phyloP scores from a whole-genome alignment of 2,797 vertebrate genomes.

The Typhlichthys subterraneus region DNA sequence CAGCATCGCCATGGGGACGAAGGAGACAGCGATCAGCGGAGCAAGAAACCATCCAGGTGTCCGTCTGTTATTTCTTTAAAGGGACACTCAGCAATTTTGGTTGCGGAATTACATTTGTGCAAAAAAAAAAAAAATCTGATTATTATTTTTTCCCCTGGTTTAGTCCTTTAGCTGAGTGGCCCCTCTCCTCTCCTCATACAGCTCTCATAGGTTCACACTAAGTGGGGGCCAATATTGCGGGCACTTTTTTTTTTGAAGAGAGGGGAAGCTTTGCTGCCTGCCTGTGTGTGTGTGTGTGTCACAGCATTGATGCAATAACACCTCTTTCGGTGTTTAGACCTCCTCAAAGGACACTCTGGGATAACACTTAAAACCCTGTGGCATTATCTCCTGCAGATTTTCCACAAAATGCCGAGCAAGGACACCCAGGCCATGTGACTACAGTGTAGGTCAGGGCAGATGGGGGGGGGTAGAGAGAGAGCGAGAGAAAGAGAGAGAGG shows the following conservation, averaged over 20 bases:
- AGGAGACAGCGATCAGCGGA: slow-evolving; percentile 32
- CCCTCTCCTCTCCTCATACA: too few relatives aligned
- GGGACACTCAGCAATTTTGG: too few relatives aligned
- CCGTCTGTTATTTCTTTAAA: slow-evolving; percentile 46
- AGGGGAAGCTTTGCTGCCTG: slow-evolving; percentile 44
- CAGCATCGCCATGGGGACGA: slow-evolving; percentile 60
- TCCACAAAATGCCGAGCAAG: slow-evolving; percentile 82
- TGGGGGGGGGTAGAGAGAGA: slow-evolving; percentile 64
- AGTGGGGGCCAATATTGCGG: too few relatives aligned
- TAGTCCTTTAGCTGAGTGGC: too few relatives aligned
- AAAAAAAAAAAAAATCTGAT: too few relatives aligned
- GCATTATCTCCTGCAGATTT: slow-evolving; percentile 83
- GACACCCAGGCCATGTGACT: slow-evolving; percentile 78
- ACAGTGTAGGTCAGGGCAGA: slow-evolving; percentile 83
- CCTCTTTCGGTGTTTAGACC: slow-evolving; percentile 76
- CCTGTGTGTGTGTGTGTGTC: slow-evolving; percentile 22
- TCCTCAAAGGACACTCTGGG: slow-evolving; percentile 79
- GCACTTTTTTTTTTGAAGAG: too few relatives aligned
- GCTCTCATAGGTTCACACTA: too few relatives aligned
- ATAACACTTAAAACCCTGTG: slow-evolving; percentile 80
- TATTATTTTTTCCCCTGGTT: too few relatives aligned
- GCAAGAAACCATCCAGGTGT: slow-evolving; percentile 37
- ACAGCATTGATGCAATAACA: slow-evolving; percentile 78
- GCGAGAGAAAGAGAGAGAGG: slow-evolving; percentile 37
- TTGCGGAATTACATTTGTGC: too few relatives aligned